Base-by-base conservation (phyloP, 1,140 invertebrate genomes). In the Venturia canescens region DNA sequence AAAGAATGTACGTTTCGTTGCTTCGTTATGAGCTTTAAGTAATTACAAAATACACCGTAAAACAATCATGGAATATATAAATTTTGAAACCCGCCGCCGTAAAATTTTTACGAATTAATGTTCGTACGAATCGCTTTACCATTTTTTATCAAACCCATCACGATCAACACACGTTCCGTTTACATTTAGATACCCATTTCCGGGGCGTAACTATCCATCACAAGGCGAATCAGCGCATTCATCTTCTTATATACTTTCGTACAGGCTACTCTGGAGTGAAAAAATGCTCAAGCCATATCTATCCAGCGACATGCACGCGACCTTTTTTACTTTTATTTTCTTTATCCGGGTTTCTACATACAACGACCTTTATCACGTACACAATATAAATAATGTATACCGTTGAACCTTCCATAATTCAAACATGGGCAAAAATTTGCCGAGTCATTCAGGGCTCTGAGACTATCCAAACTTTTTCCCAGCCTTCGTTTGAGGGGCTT, bases 101-200 rank as follows among this genome's bases (percentile, higher is more conserved):
- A 11, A 9, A 44, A 9, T 44, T 44, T 44, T 44, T 13, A 26
- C 11, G 1, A 63, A 63, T 63, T 4, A 63, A 26, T 13, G 23
- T 63, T 63, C 23, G 13, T 26, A 6, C 5, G 15, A 63, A 63
- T 63, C 60, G 60, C 27, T 63, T 63, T 13, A 26, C 23, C 53
- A 26, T 13, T n/a, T 23, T 13, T 23, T 63, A 63, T 63, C 60
- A 21, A 15, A 63, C n/a, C 16, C n/a, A 26, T 26, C 60, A 63
- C 60, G 60, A 63, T 63, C 21, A 26, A 15, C 60, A 23, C 18
- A 18, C 60, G 60, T 63, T 63, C 23, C 60, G 60, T 63, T 63
- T 63, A 63, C 60, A 63, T 63, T 63, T 26, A 63, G 60, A 63
- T 63, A 63, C 60, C 21, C 26, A 27, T 63, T 63, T 63, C 23